phyloP scores from a whole-genome alignment of 2,888 invertebrate genomes.

The Raillietiella orientalis region DNA sequence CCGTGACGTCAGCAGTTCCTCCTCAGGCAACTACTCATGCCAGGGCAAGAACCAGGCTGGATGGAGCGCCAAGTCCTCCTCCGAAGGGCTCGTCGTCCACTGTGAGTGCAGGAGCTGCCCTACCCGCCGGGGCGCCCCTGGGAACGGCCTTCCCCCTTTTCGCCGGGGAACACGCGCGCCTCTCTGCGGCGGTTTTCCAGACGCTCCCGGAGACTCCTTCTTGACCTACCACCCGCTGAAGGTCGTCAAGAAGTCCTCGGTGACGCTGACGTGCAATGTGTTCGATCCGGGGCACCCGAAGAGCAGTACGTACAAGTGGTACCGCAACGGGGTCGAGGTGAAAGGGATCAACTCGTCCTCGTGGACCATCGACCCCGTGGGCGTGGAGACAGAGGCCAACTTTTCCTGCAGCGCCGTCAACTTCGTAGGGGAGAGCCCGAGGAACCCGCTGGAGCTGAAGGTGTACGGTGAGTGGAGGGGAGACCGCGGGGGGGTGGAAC shows the following conservation, averaged over 20 bases:
- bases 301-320: conserved; percentile 30
- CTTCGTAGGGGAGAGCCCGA: conserved; percentile 41
- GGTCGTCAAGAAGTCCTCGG: conserved; percentile 45
- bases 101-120: conserved; percentile 28
- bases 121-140: too few species aligned
- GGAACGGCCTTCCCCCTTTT: neutral
- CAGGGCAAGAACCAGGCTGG: conserved; percentile 61
- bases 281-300: conserved; percentile 45
- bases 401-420: conserved; percentile 64
- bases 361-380: conserved; percentile 49
- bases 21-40: conserved; percentile 80
- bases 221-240: conserved; percentile 34
- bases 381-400: conserved; percentile 51
- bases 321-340: conserved; percentile 35
- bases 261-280: conserved; percentile 52
- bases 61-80: conserved; percentile 46
- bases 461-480: conserved; percentile 24
- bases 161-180: neutral
- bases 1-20: conserved; percentile 50
- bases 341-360: conserved; percentile 37
- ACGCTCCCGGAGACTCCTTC: conserved; percentile 53
- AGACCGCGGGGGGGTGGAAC: neutral
- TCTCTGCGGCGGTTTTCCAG: conserved; percentile 14
- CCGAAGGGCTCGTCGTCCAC: conserved; percentile 42
- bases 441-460: conserved; percentile 29